Evolutionary conservation across 2,888 invertebrate genomes (phyloP).

Genomic region (Beris morrisii): DNA sequence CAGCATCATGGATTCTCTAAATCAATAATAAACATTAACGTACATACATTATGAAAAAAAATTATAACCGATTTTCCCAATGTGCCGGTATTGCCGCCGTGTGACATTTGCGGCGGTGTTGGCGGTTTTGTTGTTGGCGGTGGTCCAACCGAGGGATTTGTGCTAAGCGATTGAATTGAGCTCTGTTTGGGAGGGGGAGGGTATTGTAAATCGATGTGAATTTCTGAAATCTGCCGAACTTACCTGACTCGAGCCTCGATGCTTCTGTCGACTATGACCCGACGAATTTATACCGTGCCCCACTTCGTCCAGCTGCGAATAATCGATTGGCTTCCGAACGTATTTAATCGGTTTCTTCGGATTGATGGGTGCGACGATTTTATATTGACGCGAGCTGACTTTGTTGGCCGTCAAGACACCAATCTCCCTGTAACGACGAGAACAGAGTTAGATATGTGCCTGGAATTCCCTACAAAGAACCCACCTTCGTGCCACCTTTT

Average conservation of each 20-base stretch:
- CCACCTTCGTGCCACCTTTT: constrained; percentile 90
- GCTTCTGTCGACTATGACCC: constrained; percentile 72
- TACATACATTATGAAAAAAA: no score
- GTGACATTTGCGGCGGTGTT: no score
- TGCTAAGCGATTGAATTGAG: no score
- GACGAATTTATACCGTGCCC: constrained; percentile 84
- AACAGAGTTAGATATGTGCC: not conserved
- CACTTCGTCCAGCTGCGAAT: constrained; percentile 86
- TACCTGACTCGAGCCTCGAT: constrained; percentile 68
- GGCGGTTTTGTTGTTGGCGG: no score
- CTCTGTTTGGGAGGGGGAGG: no score
- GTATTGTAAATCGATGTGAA: no score
- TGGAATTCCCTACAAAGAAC: constrained; percentile 6
- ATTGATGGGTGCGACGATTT: constrained; percentile 94
- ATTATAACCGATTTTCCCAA: no score
- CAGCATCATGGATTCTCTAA: no score
- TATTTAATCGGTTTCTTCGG: constrained; percentile 98
- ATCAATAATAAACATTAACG: no score
- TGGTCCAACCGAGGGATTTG: no score
- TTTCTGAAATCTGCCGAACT: constrained; percentile 43
- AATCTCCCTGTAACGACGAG: constrained; percentile 68
- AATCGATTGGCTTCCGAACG: constrained; percentile 94
- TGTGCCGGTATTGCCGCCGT: no score
- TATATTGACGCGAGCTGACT: constrained; percentile 89
- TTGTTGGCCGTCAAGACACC: constrained; percentile 97